phyloP scores from a whole-genome alignment of 2,797 vertebrate species.

The Oreochromis mossambicus region DNA sequence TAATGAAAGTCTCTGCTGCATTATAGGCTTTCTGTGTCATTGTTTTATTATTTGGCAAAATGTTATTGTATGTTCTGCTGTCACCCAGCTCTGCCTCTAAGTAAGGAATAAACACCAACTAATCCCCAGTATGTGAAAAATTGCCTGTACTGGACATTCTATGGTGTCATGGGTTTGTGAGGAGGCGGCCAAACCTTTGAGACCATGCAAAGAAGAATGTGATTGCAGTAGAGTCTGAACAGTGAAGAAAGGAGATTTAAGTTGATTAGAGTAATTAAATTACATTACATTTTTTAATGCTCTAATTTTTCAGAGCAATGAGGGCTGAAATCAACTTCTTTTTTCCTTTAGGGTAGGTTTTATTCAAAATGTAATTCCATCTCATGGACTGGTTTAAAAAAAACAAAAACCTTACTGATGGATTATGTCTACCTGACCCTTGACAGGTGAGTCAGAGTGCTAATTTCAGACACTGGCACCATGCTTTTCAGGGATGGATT shows the following conservation, averaged over 20 bases:
- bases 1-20: not conserved
- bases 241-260: not conserved
- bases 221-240: not conserved
- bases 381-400: not conserved
- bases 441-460: not conserved
- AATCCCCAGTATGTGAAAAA: not conserved
- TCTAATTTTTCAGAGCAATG: not conserved
- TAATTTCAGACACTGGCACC: not conserved
- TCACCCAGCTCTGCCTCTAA: not conserved
- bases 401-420: not conserved
- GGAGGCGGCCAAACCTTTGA: not conserved
- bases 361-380: not conserved
- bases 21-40: not conserved
- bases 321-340: not conserved
- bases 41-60: not conserved
- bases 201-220: not conserved
- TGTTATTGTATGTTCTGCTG: not conserved
- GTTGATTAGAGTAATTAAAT: not conserved
- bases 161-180: not conserved
- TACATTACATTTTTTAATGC: not conserved
- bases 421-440: not conserved
- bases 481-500: conserved; percentile 29
- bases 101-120: not conserved
- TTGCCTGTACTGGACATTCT: not conserved
- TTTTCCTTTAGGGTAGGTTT: not conserved